Evolutionary conservation across 2,888 invertebrate genomes (phyloP).

Genomic region (Cheilosia vernalis): DNA sequence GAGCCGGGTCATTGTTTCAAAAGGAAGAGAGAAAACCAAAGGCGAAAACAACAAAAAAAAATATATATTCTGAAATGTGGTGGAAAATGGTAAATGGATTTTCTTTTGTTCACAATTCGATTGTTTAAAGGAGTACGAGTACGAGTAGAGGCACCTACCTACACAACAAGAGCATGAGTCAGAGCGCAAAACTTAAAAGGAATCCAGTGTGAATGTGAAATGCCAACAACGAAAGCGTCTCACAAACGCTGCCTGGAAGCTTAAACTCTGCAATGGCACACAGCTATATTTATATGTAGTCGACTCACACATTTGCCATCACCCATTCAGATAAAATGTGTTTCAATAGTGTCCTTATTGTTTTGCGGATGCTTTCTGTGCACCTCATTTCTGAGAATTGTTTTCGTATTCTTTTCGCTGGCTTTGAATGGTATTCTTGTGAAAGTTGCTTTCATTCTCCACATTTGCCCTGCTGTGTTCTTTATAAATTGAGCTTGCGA

Average conservation of each 20-base stretch:
- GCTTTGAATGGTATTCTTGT: constrained; percentile 23
- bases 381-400: constrained; percentile 40
- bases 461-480: constrained; percentile 7
- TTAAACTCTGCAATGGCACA: constrained; percentile 17
- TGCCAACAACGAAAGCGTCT: constrained; percentile 7
- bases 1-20: constrained; percentile 65
- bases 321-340: constrained; percentile 68
- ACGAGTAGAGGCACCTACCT: not conserved
- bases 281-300: not conserved
- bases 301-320: constrained; percentile 35
- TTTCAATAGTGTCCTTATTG: constrained; percentile 72
- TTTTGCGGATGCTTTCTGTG: constrained; percentile 38
- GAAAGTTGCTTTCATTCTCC: constrained; percentile 2
- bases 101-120: constrained; percentile 69
- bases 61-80: constrained; percentile 14
- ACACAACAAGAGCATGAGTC: constrained; percentile 2
- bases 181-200: constrained; percentile 7
- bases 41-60: constrained; percentile 1
- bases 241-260: constrained; percentile 17
- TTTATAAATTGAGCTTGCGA: constrained; percentile 51
- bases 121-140: constrained; percentile 56
- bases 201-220: constrained; percentile 41
- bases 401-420: constrained; percentile 1
- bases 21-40: constrained; percentile 28
- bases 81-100: constrained; percentile 68